A percentile compares a stretch with the other conserved stretches of the same genome.
phyloP scores from a whole-genome alignment of 2,113 vertebrate genomes.

The Zonotrichia leucophrys region DNA sequence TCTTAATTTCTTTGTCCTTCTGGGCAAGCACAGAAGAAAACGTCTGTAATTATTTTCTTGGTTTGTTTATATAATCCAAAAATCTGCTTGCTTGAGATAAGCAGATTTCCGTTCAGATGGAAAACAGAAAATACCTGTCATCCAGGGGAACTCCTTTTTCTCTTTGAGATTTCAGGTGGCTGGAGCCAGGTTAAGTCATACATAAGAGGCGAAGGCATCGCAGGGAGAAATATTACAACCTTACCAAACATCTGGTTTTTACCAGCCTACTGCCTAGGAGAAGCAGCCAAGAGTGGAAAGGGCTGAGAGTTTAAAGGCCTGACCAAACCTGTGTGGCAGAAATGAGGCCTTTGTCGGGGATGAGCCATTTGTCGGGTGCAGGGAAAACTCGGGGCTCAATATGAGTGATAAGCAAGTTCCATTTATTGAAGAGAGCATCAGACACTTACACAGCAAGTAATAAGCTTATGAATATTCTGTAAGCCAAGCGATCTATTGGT shows the following conservation, averaged over 20 bases:
- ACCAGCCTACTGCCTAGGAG: neutral
- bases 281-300: neutral
- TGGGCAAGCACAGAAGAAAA: neutral
- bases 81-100: neutral
- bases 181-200: neutral
- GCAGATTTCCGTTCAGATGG: neutral
- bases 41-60: neutral
- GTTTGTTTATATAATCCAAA: neutral
- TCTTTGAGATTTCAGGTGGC: neutral
- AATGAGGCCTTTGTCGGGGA: no score
- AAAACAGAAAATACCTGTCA: neutral
- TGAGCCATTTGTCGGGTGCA: no score
- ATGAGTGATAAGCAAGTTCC: no score
- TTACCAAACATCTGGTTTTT: fast-evolving
- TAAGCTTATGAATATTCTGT: no score
- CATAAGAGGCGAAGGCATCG: neutral
- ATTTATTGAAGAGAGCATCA: no score
- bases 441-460: no score
- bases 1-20: neutral
- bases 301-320: neutral
- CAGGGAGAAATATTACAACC: neutral
- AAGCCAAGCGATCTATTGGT: no score
- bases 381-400: no score
- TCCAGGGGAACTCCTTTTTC: neutral
- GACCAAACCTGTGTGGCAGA: neutral